Evolutionary conservation across 2,113 vertebrate genomes (phyloP).

Genomic region (Chaetodon auriga): DNA sequence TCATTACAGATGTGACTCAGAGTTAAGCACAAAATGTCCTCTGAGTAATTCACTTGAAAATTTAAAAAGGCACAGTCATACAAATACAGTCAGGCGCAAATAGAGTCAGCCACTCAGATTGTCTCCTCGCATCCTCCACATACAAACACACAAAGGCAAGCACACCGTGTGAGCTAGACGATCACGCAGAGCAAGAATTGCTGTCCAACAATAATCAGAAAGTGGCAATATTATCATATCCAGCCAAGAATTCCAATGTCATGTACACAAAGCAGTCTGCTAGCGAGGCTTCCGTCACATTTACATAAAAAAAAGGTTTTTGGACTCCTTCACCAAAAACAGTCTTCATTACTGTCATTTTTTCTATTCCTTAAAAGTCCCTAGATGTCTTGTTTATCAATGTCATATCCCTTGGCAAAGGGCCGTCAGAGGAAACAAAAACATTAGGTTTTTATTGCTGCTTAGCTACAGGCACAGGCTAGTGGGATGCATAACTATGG

Average conservation of each 20-base stretch:
- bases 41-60: conserved; percentile 57
- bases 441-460: neutral
- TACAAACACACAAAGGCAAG: neutral
- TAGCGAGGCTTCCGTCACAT: conserved; percentile 8
- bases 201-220: neutral
- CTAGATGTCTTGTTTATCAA: neutral
- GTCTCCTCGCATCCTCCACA: conserved; percentile 13
- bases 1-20: conserved; percentile 59
- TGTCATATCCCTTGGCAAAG: neutral
- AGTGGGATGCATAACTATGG: neutral
- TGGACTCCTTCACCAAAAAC: neutral
- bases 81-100: conserved; percentile 46
- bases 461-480: neutral
- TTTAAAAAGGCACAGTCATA: conserved; percentile 46
- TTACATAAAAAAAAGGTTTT: neutral
- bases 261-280: neutral
- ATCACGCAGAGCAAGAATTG: conserved; percentile 5
- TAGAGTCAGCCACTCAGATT: conserved; percentile 22
- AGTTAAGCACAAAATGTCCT: conserved; percentile 57
- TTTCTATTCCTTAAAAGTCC: neutral
- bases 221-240: conserved; percentile 1
- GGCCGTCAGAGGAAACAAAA: neutral
- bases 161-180: neutral
- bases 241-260: neutral
- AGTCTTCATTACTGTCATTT: neutral